Base-by-base conservation (phyloP, 2,113 vertebrate genomes). In the Oryzias javanicus region DNA sequence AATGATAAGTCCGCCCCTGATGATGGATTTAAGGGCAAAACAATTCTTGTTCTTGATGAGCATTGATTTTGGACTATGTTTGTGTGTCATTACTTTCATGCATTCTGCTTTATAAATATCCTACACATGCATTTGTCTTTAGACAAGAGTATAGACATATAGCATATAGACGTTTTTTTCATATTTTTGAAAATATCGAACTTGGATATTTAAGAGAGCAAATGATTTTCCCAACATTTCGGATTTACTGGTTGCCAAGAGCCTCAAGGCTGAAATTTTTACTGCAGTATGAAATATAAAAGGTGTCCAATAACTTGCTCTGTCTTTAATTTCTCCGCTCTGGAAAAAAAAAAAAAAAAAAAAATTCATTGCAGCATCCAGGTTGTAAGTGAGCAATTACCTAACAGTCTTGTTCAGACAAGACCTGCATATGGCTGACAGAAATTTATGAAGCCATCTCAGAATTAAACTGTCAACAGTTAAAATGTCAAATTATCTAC, bases 401-500 rank as follows among this genome's bases (percentile, higher is more conserved):
- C 67, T 61, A 53, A 14, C 72, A 67, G 68, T 64, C 55, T 56
- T 72, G 64, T 85, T 74, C 71, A 51, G 76, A 80, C 78, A 74
- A 72, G 76, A 78, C 73, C 67, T 49, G 65, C 47, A 46, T 69
- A 42, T 55, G 50, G 50, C 64, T 61, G 72, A 65, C 72, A 42
- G 19, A 61, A 54, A 72, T 72, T 54, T 74, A 80, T 67, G 48
- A 76, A 71, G 41, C 16, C 42, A 14, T 59, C 61, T 24, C 20
- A 56, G 54, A 81, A 79, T 80, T 52, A 82, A 84, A 67, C 72
- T 74, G 76, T 80, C 78, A 81, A 54, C 66, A 49, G 60, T 57
- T 57, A 64, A 68, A 72, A 64, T 78, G 18, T 73, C 44, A 42
- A 76, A 76, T 76, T 53, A 69, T 35, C 40, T 15, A 1, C 5